Conservation (phyloP, 2,888 invertebrate species). For the Parasteatoda lunata region DNA sequence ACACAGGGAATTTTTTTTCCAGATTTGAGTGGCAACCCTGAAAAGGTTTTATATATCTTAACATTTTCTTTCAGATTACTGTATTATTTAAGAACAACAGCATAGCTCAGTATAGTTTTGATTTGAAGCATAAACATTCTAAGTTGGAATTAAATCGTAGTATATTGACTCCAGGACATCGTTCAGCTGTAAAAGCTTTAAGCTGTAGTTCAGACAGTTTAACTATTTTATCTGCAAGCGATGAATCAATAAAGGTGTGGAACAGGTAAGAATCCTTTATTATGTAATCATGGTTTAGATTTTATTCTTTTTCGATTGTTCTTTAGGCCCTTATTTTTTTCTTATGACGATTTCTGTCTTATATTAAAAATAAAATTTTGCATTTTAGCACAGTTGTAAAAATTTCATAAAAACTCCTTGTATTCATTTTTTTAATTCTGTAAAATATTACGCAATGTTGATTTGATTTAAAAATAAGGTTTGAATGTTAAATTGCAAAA, state of each 20-base stretch:
- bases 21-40: background rate
- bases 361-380: background rate
- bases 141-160: constrained; percentile 76
- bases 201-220: constrained; percentile 91
- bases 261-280: constrained; percentile 79
- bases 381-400: too few species aligned
- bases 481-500: too few species aligned
- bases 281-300: background rate
- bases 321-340: background rate
- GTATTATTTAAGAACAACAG: constrained; percentile 82
- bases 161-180: constrained; percentile 86
- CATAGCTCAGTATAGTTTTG: constrained; percentile 81
- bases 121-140: constrained; percentile 77
- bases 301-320: background rate
- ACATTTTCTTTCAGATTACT: constrained; percentile 71
- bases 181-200: constrained; percentile 89
- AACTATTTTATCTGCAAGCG: constrained; percentile 85
- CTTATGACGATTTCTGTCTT: background rate
- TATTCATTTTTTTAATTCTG: too few species aligned
- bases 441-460: too few species aligned
- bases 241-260: constrained; percentile 94
- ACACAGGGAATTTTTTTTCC: too few species aligned
- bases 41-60: constrained; percentile 73
- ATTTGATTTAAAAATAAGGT: too few species aligned
- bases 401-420: too few species aligned